Base-by-base conservation (phyloP, 2,888 invertebrate species). In the Lutraria lutraria region DNA sequence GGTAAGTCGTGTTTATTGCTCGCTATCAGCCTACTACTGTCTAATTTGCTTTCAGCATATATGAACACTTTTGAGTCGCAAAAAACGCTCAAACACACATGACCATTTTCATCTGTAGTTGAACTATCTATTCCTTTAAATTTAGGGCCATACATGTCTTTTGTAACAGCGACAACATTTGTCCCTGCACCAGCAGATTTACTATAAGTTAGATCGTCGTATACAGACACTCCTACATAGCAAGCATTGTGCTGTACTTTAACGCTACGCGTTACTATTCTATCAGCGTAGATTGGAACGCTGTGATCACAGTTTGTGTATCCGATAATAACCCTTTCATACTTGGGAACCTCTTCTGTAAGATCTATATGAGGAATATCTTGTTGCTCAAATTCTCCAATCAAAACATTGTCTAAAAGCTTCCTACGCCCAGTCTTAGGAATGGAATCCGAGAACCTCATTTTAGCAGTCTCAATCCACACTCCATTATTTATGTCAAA, bases 401-500 rank as follows among this genome's bases (percentile, higher is more conserved):
- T 53, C 21, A 83, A 56, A 31, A 83, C 76, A 15, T 21, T 31
- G 13, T 72, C 83, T 34, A 88, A 52, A 25, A 88, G 79, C 31
- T 80, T 88, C n/a, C 85, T 76, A 21, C 80, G 52, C 54, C 85
- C 85, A 29, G 85, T 6, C 15, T 19, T 60, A 15, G 53, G 21
- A 13, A 12, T 19, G 2, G 63, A 43, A 43, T 56, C 83, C 16
- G 76, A 19, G 63, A 89, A 87, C 34, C 25, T 76, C 87, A 89
- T 87, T 63, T 87, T 87, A 0, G 86, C 53, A 19, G 53, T 80
- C 68, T 91, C 87, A 13, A 91, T 87, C 90, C 90, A 91, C n/a
- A 89, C 87, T 10, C 90, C 90, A 79, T 91, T 91, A 31, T 91
- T 91, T 19, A 79, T 83, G 63, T 91, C 90, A 56, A 68, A 89